Percentiles rank a stretch among this genome's conserved stretches.
Evolutionary conservation across 2,113 vertebrate species (phyloP).

Genomic region (Polyodon spathula): DNA sequence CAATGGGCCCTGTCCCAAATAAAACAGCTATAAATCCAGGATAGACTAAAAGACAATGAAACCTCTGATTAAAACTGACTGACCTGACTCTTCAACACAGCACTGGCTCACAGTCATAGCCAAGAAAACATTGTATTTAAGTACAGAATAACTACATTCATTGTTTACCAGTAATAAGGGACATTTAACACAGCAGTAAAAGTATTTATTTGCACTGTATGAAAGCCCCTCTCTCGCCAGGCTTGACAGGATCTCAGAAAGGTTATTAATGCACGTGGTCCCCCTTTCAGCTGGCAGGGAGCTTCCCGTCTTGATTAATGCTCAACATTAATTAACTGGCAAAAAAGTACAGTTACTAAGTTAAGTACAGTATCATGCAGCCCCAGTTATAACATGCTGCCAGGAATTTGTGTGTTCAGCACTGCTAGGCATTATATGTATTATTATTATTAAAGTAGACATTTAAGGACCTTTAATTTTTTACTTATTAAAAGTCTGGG

Average conservation of each 20-base stretch:
- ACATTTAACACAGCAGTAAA: too few relatives aligned
- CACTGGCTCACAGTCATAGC: too few relatives aligned
- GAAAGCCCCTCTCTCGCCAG: too few relatives aligned
- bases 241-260: too few relatives aligned
- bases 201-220: too few relatives aligned
- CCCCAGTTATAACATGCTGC: conserved; percentile 9
- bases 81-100: not conserved
- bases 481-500: conserved; percentile 24
- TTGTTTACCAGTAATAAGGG: too few relatives aligned
- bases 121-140: too few relatives aligned
- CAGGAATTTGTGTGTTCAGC: not conserved
- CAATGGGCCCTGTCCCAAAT: conserved; percentile 3
- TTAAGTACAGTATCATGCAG: not conserved
- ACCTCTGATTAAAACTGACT: conserved; percentile 16
- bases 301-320: too few relatives aligned
- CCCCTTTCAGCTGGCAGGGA: too few relatives aligned
- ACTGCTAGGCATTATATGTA: conserved; percentile 11
- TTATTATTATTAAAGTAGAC: conserved; percentile 30
- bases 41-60: not conserved
- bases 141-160: too few relatives aligned
- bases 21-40: conserved; percentile 9
- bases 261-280: too few relatives aligned
- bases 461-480: conserved; percentile 27
- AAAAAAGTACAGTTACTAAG: not conserved
- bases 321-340: too few relatives aligned